A percentile compares a stretch with the other conserved stretches of the same genome.
These are phyloP conservation scores for Scalopus aquaticus DNA, from an alignment of 2,113 vertebrate genomes.

Conservation along the genomic window DNA sequence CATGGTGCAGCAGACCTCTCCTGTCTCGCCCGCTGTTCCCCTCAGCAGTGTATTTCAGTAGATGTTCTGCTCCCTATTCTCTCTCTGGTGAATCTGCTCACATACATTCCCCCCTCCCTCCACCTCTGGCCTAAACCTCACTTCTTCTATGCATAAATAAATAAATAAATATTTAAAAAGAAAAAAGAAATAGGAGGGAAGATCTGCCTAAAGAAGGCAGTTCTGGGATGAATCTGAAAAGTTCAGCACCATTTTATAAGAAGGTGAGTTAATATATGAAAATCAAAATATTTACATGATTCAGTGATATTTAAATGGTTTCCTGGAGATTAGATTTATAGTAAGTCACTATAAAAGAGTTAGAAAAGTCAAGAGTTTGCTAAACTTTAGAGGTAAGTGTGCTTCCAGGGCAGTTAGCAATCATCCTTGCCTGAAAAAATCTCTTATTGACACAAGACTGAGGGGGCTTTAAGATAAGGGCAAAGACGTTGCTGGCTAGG, in stretches of 20 bases:
- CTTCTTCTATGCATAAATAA: no score
- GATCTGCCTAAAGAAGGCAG: neutral
- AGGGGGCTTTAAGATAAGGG: neutral
- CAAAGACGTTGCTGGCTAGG: neutral
- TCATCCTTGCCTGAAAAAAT: neutral
- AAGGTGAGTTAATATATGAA: neutral
- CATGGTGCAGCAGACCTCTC: no score
- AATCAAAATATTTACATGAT: neutral
- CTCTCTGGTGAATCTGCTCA: no score
- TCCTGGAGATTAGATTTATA: neutral
- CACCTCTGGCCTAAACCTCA: no score
- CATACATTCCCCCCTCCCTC: no score
- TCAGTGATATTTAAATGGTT: constrained; percentile 2
- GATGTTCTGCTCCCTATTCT: no score
- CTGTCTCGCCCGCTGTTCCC: no score
- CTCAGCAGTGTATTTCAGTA: no score
- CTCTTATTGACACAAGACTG: neutral
- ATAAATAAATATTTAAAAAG: no score
- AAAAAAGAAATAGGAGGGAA: neutral
- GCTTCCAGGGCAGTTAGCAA: neutral
- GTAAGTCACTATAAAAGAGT: neutral
- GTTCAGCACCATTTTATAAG: neutral
- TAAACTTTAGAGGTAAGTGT: neutral
- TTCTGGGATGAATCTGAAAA: neutral
- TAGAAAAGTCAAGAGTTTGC: neutral